Evolutionary conservation across 2,888 invertebrate species (phyloP).

Genomic region (Galerucella nymphaeae): DNA sequence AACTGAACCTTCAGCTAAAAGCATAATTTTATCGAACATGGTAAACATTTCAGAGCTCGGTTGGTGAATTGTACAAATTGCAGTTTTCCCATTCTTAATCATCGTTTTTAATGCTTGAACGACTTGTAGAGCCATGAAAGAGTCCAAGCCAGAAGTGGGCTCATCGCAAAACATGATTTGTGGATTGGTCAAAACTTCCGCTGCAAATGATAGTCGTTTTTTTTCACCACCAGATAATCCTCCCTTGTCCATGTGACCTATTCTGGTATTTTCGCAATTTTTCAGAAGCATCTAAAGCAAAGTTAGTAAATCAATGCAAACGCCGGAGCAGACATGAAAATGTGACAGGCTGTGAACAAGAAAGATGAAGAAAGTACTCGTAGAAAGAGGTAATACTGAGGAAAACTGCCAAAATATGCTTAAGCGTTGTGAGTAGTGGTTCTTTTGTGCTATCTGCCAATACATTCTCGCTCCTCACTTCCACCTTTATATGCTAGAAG

Average conservation of each 20-base stretch:
- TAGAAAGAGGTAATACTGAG: no score
- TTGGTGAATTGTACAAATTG: constrained; percentile 94
- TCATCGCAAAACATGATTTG: constrained; percentile 97
- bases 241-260: constrained; percentile 89
- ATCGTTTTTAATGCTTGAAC: constrained; percentile 81
- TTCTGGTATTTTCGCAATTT: constrained; percentile 91
- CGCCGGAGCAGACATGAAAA: no score
- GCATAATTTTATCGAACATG: constrained; percentile 87
- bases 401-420: no score
- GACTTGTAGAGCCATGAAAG: constrained; percentile 96
- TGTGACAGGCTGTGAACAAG: no score
- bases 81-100: constrained; percentile 86
- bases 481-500: no score
- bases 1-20: constrained; percentile 92
- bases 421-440: no score
- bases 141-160: constrained; percentile 91
- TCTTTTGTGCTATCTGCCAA: no score
- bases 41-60: constrained; percentile 92
- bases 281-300: constrained; percentile 78
- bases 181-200: constrained; percentile 96
- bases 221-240: constrained; percentile 97
- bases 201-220: constrained; percentile 94
- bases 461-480: no score
- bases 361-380: no score
- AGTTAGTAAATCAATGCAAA: background rate